Percentiles rank a stretch among this genome's conserved stretches.
Evolutionary conservation across 2,113 vertebrate genomes (phyloP).

Genomic region (Bos javanicus): DNA sequence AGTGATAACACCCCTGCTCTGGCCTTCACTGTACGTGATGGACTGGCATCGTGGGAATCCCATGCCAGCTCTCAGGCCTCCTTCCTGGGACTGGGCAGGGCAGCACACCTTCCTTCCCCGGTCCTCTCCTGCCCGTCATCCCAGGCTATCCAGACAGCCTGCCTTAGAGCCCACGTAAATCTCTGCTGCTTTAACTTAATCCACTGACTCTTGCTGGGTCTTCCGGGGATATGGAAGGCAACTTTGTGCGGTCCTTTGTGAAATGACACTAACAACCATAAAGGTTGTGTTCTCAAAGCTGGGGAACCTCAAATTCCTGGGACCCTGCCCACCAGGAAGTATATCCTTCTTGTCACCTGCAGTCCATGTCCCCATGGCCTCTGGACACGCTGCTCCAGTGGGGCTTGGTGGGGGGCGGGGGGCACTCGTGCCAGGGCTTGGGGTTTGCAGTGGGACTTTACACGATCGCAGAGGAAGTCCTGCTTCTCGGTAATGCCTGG

Average conservation of each 20-base stretch:
- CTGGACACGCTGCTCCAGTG: not conserved
- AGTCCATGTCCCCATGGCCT: rapidly evolving
- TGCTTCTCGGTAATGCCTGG: not conserved
- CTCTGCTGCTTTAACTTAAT: slow-evolving; percentile 42
- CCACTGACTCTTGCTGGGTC: not conserved
- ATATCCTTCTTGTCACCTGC: not conserved
- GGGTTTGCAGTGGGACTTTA: not conserved
- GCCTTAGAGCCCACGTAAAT: not conserved
- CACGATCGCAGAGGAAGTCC: not conserved
- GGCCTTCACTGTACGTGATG: not conserved
- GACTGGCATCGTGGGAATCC: not conserved
- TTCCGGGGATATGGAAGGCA: not conserved
- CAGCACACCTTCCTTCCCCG: too few species aligned
- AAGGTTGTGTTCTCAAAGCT: not conserved
- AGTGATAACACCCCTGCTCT: rapidly evolving
- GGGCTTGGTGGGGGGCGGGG: not conserved
- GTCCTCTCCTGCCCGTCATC: not conserved
- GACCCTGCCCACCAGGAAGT: not conserved
- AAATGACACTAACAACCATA: not conserved
- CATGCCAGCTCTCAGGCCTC: not conserved
- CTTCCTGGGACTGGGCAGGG: not conserved
- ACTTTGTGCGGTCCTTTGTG: not conserved
- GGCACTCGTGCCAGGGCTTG: not conserved
- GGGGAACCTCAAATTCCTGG: not conserved
- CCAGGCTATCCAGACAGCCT: not conserved